Base-by-base conservation (phyloP, 2,888 invertebrate species). In the Volucella inflata region DNA sequence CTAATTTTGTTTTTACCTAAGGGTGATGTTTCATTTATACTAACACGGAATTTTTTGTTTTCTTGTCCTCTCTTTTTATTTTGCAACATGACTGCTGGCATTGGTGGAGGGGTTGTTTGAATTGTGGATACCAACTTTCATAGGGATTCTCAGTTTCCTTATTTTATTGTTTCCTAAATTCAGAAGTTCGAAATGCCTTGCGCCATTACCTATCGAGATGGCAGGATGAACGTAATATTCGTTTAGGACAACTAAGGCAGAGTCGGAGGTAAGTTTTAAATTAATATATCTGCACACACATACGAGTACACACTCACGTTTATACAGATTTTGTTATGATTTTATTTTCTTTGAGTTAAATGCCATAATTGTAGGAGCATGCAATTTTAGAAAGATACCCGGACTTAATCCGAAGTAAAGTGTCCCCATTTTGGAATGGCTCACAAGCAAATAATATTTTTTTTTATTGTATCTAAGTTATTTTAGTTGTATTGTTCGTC, bases 121-220 rank as follows among this genome's bases (percentile, higher is more conserved):
- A 3, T 2, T 6, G 21, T 64, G 57, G 77, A 75, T 55, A 72
- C 17, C 42, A 59, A 44, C 78, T 48, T 55, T 84, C 59, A 11
- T 93, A 98, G 98, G 98, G 98, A 87, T 96, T 98, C 90, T 95
- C 95, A 70, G 97, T 98, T 87, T 97, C 98, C 12, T 93, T 98
- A 87, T 96, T 98, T 93, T 98, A 97, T 93, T 98, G 98, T 92
- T 98, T 98, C 93, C 94, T 98, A 90, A 98, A 98, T 93, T 96
- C 97, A 8, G 98, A 98, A 92, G 98, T 98, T 8, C 95, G 97
- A 75, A 96, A 96, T 91, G 95, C 97, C 0, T 93, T 98, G 88
- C 94, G 96, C 59, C 96, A 97, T 92, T 97, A 97, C 91, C 83
- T 92, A 44, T 89, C 91, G 71, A 90, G 91, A 62, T 92, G 92